Percentiles rank a stretch among this genome's conserved stretches.
Conservation (phyloP, 37 sponge, comb jelly and placozoan genomes). For the Beroe forskalii region DNA sequence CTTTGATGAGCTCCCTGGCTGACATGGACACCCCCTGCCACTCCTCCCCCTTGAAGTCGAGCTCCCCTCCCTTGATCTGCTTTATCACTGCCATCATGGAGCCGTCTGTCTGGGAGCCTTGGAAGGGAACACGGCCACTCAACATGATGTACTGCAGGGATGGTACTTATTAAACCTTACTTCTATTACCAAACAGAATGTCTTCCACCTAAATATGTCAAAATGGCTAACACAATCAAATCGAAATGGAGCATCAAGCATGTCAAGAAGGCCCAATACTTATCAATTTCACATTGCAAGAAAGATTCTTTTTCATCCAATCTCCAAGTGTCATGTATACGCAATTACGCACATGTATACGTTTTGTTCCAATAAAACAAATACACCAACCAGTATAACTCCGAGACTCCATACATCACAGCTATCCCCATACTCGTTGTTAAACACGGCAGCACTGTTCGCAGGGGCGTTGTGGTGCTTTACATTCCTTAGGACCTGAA, state of each 20-base stretch:
- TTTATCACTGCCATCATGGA: slow-evolving; percentile 73
- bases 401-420: slow-evolving; percentile 98
- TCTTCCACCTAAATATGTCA: neutral
- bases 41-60: slow-evolving; percentile 72
- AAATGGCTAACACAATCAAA: neutral
- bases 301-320: too few relatives aligned
- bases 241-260: neutral
- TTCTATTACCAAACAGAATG: too few relatives aligned
- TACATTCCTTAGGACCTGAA: slow-evolving; percentile 22
- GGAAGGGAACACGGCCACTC: slow-evolving; percentile 89
- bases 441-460: slow-evolving; percentile 59
- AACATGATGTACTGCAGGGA: slow-evolving; percentile 83
- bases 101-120: slow-evolving; percentile 57
- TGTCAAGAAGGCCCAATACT: too few relatives aligned
- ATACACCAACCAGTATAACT: slow-evolving; percentile 85
- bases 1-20: slow-evolving; percentile 85
- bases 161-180: too few relatives aligned
- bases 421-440: slow-evolving; percentile 81
- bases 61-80: slow-evolving; percentile 73
- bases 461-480: slow-evolving; percentile 4
- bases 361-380: too few relatives aligned
- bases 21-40: slow-evolving; percentile 75
- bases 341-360: too few relatives aligned
- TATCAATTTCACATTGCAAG: too few relatives aligned
- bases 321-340: too few relatives aligned